Evolutionary conservation across 2,888 invertebrate species (phyloP), one percentile per base, ranked within the genome.

Genomic region (Acheta domesticus): DNA sequence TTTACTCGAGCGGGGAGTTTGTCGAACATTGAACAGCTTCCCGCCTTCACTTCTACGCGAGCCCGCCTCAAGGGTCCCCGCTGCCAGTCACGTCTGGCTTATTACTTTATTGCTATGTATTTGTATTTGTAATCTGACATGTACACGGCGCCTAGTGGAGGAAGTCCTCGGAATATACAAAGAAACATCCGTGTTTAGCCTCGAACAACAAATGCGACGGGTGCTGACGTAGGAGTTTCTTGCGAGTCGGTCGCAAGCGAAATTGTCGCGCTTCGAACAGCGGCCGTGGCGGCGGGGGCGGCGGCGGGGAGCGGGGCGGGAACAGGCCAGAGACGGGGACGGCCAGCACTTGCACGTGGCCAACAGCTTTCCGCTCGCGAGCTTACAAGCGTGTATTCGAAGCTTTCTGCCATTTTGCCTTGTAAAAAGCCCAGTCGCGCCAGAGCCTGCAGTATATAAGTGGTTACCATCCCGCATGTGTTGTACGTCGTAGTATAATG

Each of bases 11-110:
- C 62, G 16, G 62, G 62, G n/a, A n/a, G 62, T 62, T 62, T 62
- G 62, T 62, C 62, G 62, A 62, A 62, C 62, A 62, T n/a, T 62
- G 62, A 62, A 62, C 62, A 62, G 62, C 62, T 62, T 62, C n/a
- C 62, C 62, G 62, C 62, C 62, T 62, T n/a, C n/a, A 62, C 16
- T 62, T 36, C 16, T 62, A n/a, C 14, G 62, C n/a, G 62, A 62
- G 62, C 62, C 3, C 36, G 36, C 36, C 8, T 36, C 14, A 62
- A 62, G 62, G 62, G n/a, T 62, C 62, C 11, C n/a, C 62, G 16
- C 62, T n/a, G 62, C 62, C 62, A 62, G 16, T 62, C 62, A 62
- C 62, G 62, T n/a, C 62, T 62, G 62, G 62, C 62, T 62, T 62
- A 62, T 62, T 62, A 62, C 62, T 62, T 62, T 62, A 62, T 62